Evolutionary conservation across 1,140 invertebrate species (phyloP).

Genomic region (Drosophila bifasciata): DNA sequence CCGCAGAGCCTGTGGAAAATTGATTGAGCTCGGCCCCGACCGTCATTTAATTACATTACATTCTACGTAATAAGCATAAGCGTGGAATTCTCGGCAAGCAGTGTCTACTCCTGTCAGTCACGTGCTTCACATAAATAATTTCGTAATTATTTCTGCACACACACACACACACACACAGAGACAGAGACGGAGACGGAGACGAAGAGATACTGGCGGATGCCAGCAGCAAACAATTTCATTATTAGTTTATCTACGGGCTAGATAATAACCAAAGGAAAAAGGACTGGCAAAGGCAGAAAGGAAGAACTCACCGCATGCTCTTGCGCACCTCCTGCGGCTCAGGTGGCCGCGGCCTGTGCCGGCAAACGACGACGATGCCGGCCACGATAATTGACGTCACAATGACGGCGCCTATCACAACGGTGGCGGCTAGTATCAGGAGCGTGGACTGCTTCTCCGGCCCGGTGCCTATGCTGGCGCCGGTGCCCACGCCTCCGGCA

Average conservation of each 20-base stretch:
- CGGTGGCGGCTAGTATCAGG: conserved; percentile 79
- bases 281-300: neutral
- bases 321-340: conserved; percentile 84
- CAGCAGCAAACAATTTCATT: conserved; percentile 68
- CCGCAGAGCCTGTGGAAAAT: conserved; percentile 8
- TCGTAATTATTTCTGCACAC: conserved; percentile 74
- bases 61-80: conserved; percentile 43
- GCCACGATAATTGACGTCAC: conserved; percentile 84
- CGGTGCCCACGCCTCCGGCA: conserved; percentile 58
- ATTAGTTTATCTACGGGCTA: conserved; percentile 56
- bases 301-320: conserved; percentile 78
- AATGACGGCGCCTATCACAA: conserved; percentile 83
- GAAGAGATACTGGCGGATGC: conserved; percentile 9
- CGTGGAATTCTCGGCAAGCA: conserved; percentile 7
- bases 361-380: conserved; percentile 82
- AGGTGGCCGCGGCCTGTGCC: conserved; percentile 83
- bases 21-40: conserved; percentile 42
- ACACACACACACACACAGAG: too few relatives aligned
- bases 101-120: conserved; percentile 37
- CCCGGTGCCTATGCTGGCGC: conserved; percentile 75
- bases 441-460: conserved; percentile 83
- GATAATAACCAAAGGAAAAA: conserved; percentile 7
- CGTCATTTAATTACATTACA: conserved; percentile 57
- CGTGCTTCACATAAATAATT: conserved; percentile 76
- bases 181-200: conserved; percentile 3